A percentile compares a stretch with the other conserved stretches of the same genome.
Evolutionary conservation across 2,797 vertebrate species (phyloP).

Genomic region (Gambusia yucatana): DNA sequence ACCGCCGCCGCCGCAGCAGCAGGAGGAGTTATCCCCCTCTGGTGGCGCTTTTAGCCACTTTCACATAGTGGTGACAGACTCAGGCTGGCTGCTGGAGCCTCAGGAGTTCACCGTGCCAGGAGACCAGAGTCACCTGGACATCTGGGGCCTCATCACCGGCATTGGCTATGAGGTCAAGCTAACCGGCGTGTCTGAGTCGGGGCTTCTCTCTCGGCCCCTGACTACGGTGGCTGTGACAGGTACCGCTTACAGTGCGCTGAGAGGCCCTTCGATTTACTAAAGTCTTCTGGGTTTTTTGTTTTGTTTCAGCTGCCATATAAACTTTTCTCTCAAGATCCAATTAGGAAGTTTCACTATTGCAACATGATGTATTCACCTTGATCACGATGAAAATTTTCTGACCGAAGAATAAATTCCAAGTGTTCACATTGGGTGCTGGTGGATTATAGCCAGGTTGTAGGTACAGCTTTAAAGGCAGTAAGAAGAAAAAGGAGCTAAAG

Average conservation of each 20-base stretch:
- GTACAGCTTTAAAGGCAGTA: neutral
- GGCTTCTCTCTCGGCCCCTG: constrained; percentile 91
- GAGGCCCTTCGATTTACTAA: constrained; percentile 32
- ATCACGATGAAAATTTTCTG: neutral
- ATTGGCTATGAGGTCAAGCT: constrained; percentile 97
- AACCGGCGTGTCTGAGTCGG: constrained; percentile 88
- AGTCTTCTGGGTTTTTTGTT: constrained; percentile 10
- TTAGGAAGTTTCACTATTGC: constrained; percentile 54
- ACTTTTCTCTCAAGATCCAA: constrained; percentile 2
- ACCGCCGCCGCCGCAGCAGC: constrained; percentile 28
- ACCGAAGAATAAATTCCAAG: neutral
- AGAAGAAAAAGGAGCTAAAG: neutral
- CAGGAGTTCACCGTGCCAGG: constrained; percentile 92
- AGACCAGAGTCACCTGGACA: constrained; percentile 88
- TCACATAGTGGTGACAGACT: constrained; percentile 92
- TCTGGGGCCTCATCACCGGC: constrained; percentile 96
- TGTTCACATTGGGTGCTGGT: neutral
- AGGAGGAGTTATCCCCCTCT: constrained; percentile 71
- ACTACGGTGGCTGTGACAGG: constrained; percentile 93
- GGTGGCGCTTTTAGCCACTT: constrained; percentile 87
- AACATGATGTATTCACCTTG: constrained; percentile 19
- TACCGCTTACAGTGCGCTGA: constrained; percentile 75
- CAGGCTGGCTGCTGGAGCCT: constrained; percentile 94
- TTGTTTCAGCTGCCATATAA: constrained; percentile 8
- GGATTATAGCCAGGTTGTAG: neutral